Percentiles rank a stretch among this genome's conserved stretches.
Conservation (phyloP, 2,797 vertebrate genomes). For the Bucorvus abyssinicus region DNA sequence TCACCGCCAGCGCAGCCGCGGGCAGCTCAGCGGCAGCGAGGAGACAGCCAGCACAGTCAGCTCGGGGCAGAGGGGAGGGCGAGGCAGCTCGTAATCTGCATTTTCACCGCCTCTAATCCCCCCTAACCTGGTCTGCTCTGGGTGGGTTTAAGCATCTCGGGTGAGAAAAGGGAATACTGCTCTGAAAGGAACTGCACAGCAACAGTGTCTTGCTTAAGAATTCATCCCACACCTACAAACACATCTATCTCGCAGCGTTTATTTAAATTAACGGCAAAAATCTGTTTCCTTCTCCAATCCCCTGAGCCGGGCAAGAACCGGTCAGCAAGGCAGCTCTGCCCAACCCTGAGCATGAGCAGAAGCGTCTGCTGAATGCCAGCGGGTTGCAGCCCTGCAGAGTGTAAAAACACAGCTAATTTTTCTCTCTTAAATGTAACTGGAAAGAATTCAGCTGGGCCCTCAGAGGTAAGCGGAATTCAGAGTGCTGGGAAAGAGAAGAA, state of each 20-base stretch:
- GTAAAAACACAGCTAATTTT: neutral
- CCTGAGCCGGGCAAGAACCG: neutral
- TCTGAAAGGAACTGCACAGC: neutral
- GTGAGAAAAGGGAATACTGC: neutral
- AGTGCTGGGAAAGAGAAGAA: neutral
- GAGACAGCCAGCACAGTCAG: neutral
- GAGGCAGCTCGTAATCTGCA: rapidly evolving
- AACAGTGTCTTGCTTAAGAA: neutral
- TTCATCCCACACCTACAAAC: neutral
- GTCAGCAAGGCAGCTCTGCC: neutral
- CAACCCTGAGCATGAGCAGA: rapidly evolving
- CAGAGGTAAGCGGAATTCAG: neutral
- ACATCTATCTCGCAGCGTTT: neutral
- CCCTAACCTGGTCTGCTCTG: neutral
- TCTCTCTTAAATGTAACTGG: neutral
- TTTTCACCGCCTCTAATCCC: neutral
- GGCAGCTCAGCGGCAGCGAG: neutral
- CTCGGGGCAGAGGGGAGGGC: neutral
- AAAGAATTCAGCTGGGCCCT: neutral
- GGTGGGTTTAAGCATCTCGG: neutral
- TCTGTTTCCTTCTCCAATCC: neutral
- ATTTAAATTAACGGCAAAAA: neutral
- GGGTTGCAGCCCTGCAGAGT: neutral
- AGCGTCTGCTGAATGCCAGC: neutral
- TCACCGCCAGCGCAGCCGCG: neutral